Evolutionary conservation across 2,888 invertebrate genomes (phyloP).

Genomic region (Invenusta paracnida): DNA sequence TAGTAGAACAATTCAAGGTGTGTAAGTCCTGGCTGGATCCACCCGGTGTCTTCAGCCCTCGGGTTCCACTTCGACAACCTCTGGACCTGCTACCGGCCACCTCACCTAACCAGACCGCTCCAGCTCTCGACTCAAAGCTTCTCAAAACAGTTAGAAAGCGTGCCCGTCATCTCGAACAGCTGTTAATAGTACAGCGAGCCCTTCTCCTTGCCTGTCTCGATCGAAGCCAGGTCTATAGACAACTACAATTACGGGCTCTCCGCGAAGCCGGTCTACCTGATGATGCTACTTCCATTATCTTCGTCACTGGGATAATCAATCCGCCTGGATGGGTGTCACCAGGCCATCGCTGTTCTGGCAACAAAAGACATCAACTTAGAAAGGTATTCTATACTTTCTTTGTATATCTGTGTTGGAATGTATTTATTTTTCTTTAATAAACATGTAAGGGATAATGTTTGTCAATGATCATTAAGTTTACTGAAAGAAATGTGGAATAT

Average conservation of each 20-base stretch:
- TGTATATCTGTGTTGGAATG: too few species aligned
- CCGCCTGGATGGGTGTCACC: conserved; percentile 14
- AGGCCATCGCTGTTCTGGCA: not conserved
- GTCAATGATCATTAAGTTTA: too few species aligned
- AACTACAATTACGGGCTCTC: conserved; percentile 80
- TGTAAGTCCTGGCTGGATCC: not conserved
- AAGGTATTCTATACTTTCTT: too few species aligned
- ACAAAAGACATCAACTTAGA: not conserved
- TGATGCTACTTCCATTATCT: conserved; percentile 66
- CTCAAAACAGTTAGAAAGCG: not conserved
- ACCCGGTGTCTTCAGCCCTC: not conserved
- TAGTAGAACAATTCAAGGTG: conserved; percentile 19
- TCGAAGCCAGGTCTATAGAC: conserved; percentile 71
- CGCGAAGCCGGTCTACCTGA: conserved; percentile 90
- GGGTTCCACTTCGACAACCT: not conserved
- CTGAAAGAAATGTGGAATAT: too few species aligned
- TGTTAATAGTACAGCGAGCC: conserved; percentile 63
- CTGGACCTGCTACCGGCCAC: not conserved
- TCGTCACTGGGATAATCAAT: not conserved
- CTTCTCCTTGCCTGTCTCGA: conserved; percentile 69
- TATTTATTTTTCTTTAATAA: too few species aligned
- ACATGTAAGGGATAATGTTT: too few species aligned
- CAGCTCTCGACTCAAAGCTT: not conserved
- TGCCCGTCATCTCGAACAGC: conserved; percentile 28
- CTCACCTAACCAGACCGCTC: not conserved